Conservation (phyloP, 2,888 invertebrate genomes). For the Drosophila crucigera region DNA sequence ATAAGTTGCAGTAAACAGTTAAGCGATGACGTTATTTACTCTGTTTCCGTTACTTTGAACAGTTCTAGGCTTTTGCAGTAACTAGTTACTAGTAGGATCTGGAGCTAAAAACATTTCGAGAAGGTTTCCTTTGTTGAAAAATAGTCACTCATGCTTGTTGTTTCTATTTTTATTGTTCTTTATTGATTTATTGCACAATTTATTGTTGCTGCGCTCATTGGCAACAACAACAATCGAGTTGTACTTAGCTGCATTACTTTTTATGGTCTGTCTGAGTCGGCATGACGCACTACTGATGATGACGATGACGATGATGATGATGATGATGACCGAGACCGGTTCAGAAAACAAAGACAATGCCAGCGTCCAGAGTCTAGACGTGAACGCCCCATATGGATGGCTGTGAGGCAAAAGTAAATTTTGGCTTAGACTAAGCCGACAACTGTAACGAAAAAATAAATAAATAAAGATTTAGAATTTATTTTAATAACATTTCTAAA, state of each 20-base stretch:
- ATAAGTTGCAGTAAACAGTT: slow-evolving; percentile 53
- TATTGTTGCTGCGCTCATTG: slow-evolving; percentile 42
- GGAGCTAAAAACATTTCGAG: background rate
- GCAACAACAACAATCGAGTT: slow-evolving; percentile 31
- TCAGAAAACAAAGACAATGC: slow-evolving; percentile 67
- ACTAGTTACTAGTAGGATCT: background rate
- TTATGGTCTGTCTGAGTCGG: slow-evolving; percentile 65
- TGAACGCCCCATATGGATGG: slow-evolving; percentile 59
- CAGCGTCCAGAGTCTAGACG: slow-evolving; percentile 64
- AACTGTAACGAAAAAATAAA: background rate
- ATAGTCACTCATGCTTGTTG: background rate
- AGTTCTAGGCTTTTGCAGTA: slow-evolving; percentile 20
- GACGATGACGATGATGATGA: slow-evolving; percentile 14
- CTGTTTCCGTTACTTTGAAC: slow-evolving; percentile 5
- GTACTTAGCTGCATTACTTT: slow-evolving; percentile 61
- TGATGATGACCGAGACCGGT: slow-evolving; percentile 39
- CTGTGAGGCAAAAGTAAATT: slow-evolving; percentile 17
- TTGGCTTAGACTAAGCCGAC: slow-evolving; percentile 15
- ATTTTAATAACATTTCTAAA: background rate
- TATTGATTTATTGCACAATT: slow-evolving; percentile 73
- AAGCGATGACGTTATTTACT: slow-evolving; percentile 20
- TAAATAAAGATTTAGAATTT: background rate
- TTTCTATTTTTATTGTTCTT: slow-evolving; percentile 9
- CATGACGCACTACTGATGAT: slow-evolving; percentile 58
- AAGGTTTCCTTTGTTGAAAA: background rate